phyloP scores from a whole-genome alignment of 2,888 invertebrate species.

The Tachina fera region DNA sequence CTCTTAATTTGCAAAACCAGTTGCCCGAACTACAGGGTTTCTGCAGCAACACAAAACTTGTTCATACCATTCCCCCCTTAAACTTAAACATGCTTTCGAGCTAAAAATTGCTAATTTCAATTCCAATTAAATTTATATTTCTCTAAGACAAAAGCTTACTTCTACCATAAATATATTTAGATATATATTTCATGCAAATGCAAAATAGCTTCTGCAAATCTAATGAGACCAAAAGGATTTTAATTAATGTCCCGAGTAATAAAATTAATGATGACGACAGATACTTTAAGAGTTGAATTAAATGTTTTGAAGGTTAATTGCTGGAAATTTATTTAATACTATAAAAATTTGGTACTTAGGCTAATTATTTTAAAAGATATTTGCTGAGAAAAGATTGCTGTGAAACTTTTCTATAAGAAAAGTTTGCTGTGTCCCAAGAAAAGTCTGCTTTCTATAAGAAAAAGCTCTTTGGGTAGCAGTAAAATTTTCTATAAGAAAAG shows the following conservation, averaged over 20 bases:
- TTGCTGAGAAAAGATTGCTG: too few relatives aligned
- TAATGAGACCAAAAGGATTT: not conserved
- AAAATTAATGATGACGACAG: not conserved
- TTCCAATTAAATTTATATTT: constrained; percentile 21
- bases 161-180: not conserved
- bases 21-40: constrained; percentile 2
- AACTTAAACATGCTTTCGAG: not conserved
- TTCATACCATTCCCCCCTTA: not conserved
- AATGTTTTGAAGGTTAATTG: not conserved
- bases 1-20: not conserved
- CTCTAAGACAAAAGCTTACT: not conserved
- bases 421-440: too few relatives aligned
- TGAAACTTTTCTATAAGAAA: too few relatives aligned
- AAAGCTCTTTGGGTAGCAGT: too few relatives aligned
- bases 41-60: not conserved
- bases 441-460: too few relatives aligned
- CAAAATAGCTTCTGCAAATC: not conserved
- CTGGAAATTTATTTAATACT: not conserved
- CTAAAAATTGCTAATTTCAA: not conserved
- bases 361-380: not conserved
- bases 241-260: not conserved
- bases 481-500: too few relatives aligned
- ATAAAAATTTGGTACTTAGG: not conserved
- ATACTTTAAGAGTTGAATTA: not conserved
- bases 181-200: not conserved